These are phyloP conservation scores for Electrona antarctica DNA, from an alignment of 2,113 vertebrate species.

Conservation along the genomic window DNA sequence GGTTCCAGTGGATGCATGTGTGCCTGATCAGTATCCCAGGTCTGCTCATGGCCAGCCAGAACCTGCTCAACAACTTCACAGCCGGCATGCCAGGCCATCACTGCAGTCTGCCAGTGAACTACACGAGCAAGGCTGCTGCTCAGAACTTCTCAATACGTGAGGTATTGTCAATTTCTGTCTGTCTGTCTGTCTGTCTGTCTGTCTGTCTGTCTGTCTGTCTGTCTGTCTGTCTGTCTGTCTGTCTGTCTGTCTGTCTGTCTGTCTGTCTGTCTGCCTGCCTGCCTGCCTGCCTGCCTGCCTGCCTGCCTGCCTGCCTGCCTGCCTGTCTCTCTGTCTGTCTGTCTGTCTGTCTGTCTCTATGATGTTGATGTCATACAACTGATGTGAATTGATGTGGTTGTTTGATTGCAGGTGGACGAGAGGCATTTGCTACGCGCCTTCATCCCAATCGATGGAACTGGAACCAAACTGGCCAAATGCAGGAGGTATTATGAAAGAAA, in stretches of 20 bases:
- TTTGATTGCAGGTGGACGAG: slow-evolving; percentile 45
- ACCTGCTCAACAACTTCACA: slow-evolving; percentile 83
- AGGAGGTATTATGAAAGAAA: slow-evolving; percentile 51
- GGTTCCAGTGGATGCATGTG: slow-evolving; percentile 83
- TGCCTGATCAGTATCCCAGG: slow-evolving; percentile 76
- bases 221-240: background rate
- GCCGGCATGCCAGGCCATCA: slow-evolving; percentile 79
- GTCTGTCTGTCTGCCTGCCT: background rate
- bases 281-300: background rate
- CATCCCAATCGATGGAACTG: slow-evolving; percentile 66
- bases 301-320: background rate
- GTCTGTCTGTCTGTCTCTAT: background rate
- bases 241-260: background rate
- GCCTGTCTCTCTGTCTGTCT: background rate
- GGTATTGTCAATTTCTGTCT: background rate
- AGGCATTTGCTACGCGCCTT: slow-evolving; percentile 60
- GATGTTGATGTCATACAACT: background rate
- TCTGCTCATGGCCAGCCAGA: slow-evolving; percentile 84
- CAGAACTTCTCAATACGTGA: background rate
- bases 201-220: background rate
- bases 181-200: slow-evolving; percentile 21
- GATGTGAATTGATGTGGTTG: background rate
- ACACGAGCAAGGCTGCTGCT: slow-evolving; percentile 43
- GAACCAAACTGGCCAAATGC: slow-evolving; percentile 72
- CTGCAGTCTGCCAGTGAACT: slow-evolving; percentile 68